phyloP scores from a whole-genome alignment of 2,797 vertebrate species.

The Phrynocephalus vlangalii region DNA sequence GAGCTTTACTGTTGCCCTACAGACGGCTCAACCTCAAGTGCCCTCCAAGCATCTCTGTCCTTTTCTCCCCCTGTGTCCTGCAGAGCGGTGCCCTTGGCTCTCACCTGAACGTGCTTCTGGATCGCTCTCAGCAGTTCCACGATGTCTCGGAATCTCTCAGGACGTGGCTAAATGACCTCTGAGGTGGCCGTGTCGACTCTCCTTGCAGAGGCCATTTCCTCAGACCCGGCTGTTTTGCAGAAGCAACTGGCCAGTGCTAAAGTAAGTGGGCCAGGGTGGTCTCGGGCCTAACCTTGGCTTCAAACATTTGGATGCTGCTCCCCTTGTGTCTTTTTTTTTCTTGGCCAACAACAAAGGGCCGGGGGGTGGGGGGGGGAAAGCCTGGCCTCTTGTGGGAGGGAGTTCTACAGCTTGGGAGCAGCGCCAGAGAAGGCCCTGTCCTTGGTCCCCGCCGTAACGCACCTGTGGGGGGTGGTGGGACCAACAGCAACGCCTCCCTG shows the following conservation, averaged over 20 bases:
- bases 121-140: slow-evolving; percentile 93
- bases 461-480: no score
- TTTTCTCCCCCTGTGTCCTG: slow-evolving; percentile 5
- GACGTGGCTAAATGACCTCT: slow-evolving; percentile 87
- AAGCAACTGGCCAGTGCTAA: slow-evolving; percentile 85
- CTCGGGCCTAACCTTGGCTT: no score
- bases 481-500: no score
- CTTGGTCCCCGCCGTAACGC: no score
- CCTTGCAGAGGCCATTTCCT: slow-evolving; percentile 82
- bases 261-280: slow-evolving; percentile 72
- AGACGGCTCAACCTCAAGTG: no score
- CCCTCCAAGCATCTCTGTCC: background rate
- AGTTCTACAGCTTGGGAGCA: no score
- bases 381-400: no score
- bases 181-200: slow-evolving; percentile 82
- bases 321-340: no score
- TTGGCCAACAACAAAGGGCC: no score
- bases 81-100: slow-evolving; percentile 90
- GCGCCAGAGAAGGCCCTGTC: no score
- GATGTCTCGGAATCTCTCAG: slow-evolving; percentile 86
- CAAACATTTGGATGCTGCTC: no score
- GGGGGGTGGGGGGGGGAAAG: no score
- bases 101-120: slow-evolving; percentile 86
- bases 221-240: slow-evolving; percentile 86
- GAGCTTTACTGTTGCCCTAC: background rate